phyloP scores from a whole-genome alignment of 1,140 invertebrate genomes.

The Sminthurinus signatus region DNA sequence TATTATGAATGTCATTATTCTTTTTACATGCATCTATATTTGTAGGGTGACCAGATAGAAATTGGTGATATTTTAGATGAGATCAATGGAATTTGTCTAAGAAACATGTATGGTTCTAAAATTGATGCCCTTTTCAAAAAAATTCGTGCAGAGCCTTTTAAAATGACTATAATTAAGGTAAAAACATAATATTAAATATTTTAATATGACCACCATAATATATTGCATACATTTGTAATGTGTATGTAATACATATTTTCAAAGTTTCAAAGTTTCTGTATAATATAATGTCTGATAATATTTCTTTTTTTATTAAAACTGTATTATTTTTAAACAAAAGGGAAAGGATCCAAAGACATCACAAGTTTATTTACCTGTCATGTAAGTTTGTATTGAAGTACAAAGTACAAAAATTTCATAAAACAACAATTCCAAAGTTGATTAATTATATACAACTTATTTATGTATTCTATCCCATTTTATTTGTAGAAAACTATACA shows the following conservation, averaged over 20 bases:
- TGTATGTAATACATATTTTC: background rate
- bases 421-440: no score
- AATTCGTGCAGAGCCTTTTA: slow-evolving; percentile 24
- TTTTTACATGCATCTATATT: background rate
- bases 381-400: no score
- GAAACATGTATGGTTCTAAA: slow-evolving; percentile 34
- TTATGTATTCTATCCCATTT: no score
- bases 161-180: slow-evolving; percentile 26
- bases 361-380: slow-evolving; percentile 37
- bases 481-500: slow-evolving; percentile 38
- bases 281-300: no score
- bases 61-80: slow-evolving; percentile 39
- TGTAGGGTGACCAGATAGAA: slow-evolving; percentile 23
- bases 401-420: no score
- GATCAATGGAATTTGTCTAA: slow-evolving; percentile 29
- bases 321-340: no score
- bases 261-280: background rate
- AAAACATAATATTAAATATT: background rate
- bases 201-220: background rate
- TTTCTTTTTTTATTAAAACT: background rate
- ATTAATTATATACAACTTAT: no score
- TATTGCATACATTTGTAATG: background rate
- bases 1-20: background rate
- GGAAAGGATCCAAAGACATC: slow-evolving; percentile 27
- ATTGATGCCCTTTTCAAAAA: slow-evolving; percentile 33